Conservation (phyloP, 1,140 invertebrate species). For the Tetragnatha versicolor region DNA sequence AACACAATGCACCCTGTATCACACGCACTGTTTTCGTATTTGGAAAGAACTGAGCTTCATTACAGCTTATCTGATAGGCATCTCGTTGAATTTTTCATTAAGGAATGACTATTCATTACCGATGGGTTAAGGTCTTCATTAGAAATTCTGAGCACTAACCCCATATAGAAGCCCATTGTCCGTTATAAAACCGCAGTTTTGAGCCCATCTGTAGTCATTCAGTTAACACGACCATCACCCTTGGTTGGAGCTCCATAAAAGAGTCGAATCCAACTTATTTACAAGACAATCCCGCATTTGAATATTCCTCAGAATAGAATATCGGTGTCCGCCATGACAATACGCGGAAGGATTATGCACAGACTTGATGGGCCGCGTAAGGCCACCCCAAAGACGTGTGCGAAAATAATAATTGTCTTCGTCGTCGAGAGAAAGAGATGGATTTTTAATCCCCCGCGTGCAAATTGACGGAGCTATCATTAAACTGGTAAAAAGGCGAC, state of each 20-base stretch:
- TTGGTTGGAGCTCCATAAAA: no score
- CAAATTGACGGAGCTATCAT: constrained; percentile 1
- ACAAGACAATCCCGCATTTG: neutral
- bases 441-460: constrained; percentile 7
- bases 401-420: constrained; percentile 23
- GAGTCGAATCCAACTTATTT: neutral
- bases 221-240: no score
- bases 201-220: no score
- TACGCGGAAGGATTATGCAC: constrained; percentile 9
- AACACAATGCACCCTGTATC: no score
- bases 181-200: no score
- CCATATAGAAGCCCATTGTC: constrained; percentile 2
- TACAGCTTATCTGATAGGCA: no score
- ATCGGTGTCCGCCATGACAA: constrained; percentile 27
- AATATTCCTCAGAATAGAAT: no score
- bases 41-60: no score
- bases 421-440: neutral
- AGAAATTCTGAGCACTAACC: neutral
- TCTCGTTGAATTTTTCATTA: neutral
- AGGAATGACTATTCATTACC: neutral
- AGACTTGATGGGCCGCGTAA: neutral
- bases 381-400: neutral
- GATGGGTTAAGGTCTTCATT: constrained; percentile 15
- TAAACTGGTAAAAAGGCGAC: neutral
- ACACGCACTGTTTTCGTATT: no score